Conservation (phyloP, 1,140 invertebrate species). For the Physella acuta region DNA sequence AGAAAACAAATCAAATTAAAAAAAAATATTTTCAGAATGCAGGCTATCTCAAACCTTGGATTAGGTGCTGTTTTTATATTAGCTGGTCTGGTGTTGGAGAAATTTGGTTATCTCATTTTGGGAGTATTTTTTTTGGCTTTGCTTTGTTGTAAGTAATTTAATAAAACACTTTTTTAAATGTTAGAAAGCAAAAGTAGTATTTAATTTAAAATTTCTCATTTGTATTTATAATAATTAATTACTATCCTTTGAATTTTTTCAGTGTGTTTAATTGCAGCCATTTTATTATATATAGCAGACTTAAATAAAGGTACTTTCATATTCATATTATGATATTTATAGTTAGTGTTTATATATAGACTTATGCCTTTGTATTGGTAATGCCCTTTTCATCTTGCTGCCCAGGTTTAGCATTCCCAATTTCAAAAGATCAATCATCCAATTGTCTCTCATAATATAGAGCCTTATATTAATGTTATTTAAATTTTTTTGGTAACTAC, state of each 20-base stretch:
- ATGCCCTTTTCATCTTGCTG: no score
- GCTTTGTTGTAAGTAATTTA: constrained; percentile 81
- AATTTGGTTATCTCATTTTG: constrained; percentile 82
- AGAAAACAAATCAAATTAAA: no score
- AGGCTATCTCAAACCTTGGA: constrained; percentile 93
- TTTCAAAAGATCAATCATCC: no score
- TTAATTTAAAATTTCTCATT: background rate
- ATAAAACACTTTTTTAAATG: no score
- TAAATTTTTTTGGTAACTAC: no score
- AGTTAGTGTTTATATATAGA: no score
- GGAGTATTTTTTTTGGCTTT: constrained; percentile 92
- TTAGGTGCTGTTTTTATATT: constrained; percentile 83
- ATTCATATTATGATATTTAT: no score
- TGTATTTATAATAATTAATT: background rate
- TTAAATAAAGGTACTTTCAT: constrained; percentile 7
- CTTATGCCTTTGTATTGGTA: no score
- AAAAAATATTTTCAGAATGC: constrained; percentile 75
- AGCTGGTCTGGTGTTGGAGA: constrained; percentile 85
- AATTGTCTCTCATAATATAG: no score
- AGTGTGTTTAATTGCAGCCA: constrained; percentile 18
- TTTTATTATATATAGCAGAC: constrained; percentile 15
- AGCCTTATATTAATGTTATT: no score
- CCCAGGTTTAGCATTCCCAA: no score
- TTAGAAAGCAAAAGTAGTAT: background rate
- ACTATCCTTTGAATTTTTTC: background rate